These are phyloP conservation scores for Echinometra lucunter DNA, from an alignment of 53 echinoderm and acorn worm species.

Conservation along the genomic window DNA sequence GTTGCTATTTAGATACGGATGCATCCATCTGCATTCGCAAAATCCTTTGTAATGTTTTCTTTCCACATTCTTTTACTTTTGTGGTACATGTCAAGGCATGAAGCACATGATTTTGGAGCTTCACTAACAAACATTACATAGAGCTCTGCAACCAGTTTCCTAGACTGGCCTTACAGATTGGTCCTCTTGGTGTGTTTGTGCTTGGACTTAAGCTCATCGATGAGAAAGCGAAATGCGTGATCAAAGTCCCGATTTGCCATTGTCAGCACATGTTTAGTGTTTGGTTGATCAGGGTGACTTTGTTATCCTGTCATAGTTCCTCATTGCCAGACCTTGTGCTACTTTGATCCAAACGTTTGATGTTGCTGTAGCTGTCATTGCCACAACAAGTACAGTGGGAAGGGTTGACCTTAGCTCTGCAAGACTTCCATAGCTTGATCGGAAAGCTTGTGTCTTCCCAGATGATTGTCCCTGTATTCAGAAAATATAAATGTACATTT, in stretches of 20 bases:
- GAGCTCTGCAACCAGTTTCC: constrained; percentile 59
- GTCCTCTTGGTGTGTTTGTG: constrained; percentile 39
- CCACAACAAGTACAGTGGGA: constrained; percentile 51
- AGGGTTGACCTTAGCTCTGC: constrained; percentile 55
- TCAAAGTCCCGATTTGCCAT: constrained; percentile 47
- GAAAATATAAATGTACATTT: background rate
- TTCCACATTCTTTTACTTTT: constrained; percentile 63
- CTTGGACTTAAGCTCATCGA: constrained; percentile 11
- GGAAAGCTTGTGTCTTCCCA: constrained; percentile 52
- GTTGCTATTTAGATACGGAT: constrained; percentile 69
- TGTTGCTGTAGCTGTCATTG: constrained; percentile 75
- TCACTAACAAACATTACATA: constrained; percentile 14
- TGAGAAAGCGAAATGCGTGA: constrained; percentile 41
- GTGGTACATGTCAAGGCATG: constrained; percentile 63
- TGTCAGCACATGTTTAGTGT: constrained; percentile 51
- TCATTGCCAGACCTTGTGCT: constrained; percentile 39
- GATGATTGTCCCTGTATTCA: constrained; percentile 66
- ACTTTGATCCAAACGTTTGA: background rate
- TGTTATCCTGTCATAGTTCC: constrained; percentile 25
- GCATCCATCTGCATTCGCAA: constrained; percentile 52
- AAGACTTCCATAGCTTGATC: constrained; percentile 43
- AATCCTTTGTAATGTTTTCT: constrained; percentile 18
- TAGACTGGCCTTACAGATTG: constrained; percentile 71
- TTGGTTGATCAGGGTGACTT: constrained; percentile 34
- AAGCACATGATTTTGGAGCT: background rate